Evolutionary conservation across 2,888 invertebrate genomes (phyloP).

Genomic region (Agrenia bidenticulata): DNA sequence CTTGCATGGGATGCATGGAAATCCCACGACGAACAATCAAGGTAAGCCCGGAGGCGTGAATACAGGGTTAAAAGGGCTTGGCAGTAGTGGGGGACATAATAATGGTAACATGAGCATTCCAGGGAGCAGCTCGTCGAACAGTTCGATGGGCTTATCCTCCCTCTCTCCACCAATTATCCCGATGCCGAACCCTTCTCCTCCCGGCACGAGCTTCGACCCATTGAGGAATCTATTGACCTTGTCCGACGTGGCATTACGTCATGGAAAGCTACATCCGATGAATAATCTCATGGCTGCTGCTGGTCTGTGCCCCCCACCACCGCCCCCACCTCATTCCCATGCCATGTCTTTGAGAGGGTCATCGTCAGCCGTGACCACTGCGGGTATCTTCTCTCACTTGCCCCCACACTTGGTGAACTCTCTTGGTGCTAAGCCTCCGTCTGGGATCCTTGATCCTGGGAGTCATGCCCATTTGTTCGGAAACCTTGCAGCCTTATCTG

Average conservation of each 20-base stretch:
- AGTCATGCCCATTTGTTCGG: background rate
- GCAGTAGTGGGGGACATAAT: background rate
- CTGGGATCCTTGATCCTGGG: constrained; percentile 38
- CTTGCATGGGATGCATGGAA: constrained; percentile 12
- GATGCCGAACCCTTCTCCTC: constrained; percentile 48
- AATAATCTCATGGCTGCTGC: constrained; percentile 43
- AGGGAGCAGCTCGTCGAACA: constrained; percentile 24
- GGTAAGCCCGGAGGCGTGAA: background rate
- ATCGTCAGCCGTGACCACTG: constrained; percentile 4
- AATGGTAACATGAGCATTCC: constrained; percentile 8
- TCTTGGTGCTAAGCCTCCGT: constrained; percentile 25
- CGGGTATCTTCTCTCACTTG: background rate
- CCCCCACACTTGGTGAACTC: background rate
- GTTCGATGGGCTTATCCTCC: constrained; percentile 23
- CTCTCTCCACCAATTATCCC: constrained; percentile 44
- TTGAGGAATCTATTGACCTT: constrained; percentile 64
- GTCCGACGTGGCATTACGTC: constrained; percentile 55
- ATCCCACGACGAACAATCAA: background rate
- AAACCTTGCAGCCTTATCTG: constrained; percentile 34
- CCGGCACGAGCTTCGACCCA: constrained; percentile 39
- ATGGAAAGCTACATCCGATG: constrained; percentile 48
- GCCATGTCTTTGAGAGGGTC: background rate
- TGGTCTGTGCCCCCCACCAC: constrained; percentile 40
- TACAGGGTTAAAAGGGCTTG: constrained; percentile 14
- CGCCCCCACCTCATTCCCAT: constrained; percentile 7